Base-by-base conservation (phyloP, 2,888 invertebrate species). In the Morpho helenor region DNA sequence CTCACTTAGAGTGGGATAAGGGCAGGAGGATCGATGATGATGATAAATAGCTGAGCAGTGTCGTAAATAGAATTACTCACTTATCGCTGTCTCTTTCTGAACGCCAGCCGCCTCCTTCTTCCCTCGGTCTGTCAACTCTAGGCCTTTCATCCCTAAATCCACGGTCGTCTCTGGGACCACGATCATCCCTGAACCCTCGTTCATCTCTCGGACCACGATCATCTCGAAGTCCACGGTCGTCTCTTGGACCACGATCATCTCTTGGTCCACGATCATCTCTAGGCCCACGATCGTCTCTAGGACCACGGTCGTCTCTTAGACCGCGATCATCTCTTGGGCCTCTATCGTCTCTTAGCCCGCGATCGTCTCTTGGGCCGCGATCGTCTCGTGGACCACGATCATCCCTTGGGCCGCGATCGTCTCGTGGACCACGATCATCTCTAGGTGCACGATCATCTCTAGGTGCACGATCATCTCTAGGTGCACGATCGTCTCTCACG, bases 31-130 rank as follows among this genome's bases (percentile, higher is more conserved):
- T 16, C 16, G 16, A 16, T 16, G 16, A 16, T 16, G 16, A 16
- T 16, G 1, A 31, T 31, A 31, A 31, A 31, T 31, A 31, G 31
- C 16, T 16, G 16, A 2, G 31, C 31, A 31, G 4, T 31, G 31
- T 31, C 31, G 5, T 31, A 31, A 31, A 31, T 31, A 31, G 5
- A 3, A 31, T 76, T 68, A 1, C 81, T 78, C 1, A 72, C 2
- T 72, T 69, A 9, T 77, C 78, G 2, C 79, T 69, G n/a, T 69
- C 68, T 9, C 69, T 68, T 5, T 70, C 65, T 0, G 80, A 72
- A 7, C 85, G 73, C 85, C 85, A 85, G n/a, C 66, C 83, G 7
- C 77, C 77, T 0, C 77, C 53, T 22, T 70, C 69, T 39, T 73
- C 71, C 23, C 67, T 63, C 9, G 65, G 61, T 39, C 63, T 49